A percentile compares a stretch with the other conserved stretches of the same genome.
Conservation (phyloP, 2,113 vertebrate genomes). For the Delphinapterus leucas region DNA sequence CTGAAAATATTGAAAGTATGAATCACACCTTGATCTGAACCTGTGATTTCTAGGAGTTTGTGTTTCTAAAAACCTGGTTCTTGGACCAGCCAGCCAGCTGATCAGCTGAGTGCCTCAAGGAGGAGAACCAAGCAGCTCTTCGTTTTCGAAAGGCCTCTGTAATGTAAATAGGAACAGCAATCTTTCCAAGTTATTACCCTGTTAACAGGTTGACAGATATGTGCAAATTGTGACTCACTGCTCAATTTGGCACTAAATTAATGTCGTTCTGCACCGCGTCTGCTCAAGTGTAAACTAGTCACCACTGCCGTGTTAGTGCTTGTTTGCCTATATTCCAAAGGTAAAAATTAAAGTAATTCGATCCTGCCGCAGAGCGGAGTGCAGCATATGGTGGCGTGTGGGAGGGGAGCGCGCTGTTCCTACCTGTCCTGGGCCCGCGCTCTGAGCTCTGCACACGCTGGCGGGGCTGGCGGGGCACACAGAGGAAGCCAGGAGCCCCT, state of each 20-base stretch:
- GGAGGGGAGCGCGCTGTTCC: constrained; percentile 50
- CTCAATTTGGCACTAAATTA: constrained; percentile 78
- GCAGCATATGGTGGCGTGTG: constrained; percentile 45
- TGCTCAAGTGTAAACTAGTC: constrained; percentile 74
- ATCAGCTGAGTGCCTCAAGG: neutral
- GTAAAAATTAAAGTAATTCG: constrained; percentile 66
- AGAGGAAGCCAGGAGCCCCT: neutral
- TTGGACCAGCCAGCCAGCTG: neutral
- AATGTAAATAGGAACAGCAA: constrained; percentile 68
- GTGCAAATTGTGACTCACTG: constrained; percentile 77
- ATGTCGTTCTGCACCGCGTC: constrained; percentile 64
- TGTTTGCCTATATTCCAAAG: constrained; percentile 70
- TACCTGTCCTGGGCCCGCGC: constrained; percentile 46
- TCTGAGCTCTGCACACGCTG: neutral
- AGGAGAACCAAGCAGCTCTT: constrained; percentile 64
- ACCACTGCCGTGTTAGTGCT: constrained; percentile 61
- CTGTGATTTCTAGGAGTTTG: neutral
- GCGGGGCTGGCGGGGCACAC: fast-evolving
- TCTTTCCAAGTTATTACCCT: constrained; percentile 77
- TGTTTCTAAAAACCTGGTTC: neutral
- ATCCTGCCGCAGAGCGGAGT: neutral
- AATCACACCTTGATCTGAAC: neutral
- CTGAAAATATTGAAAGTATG: neutral
- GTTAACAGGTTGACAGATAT: constrained; percentile 75
- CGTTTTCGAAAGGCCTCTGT: constrained; percentile 53